phyloP scores from a whole-genome alignment of 1,140 invertebrate species.

The Odontomachus brunneus region DNA sequence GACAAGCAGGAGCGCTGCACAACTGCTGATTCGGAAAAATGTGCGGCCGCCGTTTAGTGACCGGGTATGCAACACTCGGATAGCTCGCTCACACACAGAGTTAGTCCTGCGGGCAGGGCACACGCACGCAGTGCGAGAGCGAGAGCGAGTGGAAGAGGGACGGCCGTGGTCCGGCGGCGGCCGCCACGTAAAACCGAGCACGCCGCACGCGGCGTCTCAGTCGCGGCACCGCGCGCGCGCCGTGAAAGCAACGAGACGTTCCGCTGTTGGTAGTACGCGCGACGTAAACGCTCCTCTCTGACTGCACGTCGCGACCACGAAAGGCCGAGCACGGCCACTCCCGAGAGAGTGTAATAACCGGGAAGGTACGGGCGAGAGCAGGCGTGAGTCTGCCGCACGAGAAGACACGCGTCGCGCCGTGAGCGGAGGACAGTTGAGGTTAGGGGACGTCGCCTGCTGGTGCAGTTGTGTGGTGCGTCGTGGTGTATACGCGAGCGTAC shows the following conservation, averaged over 20 bases:
- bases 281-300: background rate
- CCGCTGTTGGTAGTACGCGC: background rate
- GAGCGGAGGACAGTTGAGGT: slow-evolving; percentile 47
- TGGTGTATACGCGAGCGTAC: background rate
- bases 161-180: background rate
- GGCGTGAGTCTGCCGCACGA: no score
- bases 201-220: slow-evolving; percentile 69
- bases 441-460: slow-evolving; percentile 32
- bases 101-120: slow-evolving; percentile 16
- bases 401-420: no score
- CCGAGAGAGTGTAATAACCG: background rate
- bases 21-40: no score
- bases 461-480: slow-evolving; percentile 5
- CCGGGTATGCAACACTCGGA: no score
- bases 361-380: no score
- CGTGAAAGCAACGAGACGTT: slow-evolving; percentile 31
- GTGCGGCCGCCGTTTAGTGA: no score
- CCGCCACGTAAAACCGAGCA: slow-evolving; percentile 61
- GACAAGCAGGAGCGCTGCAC: no score
- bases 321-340: background rate
- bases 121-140: background rate
- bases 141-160: background rate
- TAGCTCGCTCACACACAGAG: background rate
- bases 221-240: slow-evolving; percentile 70
- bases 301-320: background rate